These are phyloP conservation scores for Pocillopora grandis DNA, from an alignment of 92 coral and sea anemone genomes.

Conservation along the genomic window DNA sequence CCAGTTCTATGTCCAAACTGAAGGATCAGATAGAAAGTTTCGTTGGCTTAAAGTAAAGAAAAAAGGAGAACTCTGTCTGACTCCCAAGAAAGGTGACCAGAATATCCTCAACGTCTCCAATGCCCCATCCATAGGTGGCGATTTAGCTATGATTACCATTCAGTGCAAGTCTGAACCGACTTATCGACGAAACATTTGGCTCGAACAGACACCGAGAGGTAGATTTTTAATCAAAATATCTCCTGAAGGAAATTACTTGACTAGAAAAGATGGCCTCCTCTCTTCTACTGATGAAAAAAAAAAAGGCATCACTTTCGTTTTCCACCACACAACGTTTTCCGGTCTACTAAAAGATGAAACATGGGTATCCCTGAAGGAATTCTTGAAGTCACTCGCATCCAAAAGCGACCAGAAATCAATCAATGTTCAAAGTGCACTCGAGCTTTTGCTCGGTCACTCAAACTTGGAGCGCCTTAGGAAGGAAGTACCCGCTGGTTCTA, in stretches of 20 bases:
- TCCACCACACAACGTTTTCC: conserved; percentile 16
- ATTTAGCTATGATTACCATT: background rate
- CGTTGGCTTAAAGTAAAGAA: conserved; percentile 11
- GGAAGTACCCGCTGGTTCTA: background rate
- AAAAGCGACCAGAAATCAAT: background rate
- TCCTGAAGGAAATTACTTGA: background rate
- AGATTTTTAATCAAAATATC: background rate
- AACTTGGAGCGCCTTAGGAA: background rate
- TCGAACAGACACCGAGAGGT: background rate
- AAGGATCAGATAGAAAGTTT: background rate
- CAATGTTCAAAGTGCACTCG: conserved; percentile 1
- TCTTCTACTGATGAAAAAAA: too few species aligned
- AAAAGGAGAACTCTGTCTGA: background rate
- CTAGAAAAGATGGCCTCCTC: too few species aligned
- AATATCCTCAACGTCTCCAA: conserved; percentile 9
- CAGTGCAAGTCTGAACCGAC: background rate
- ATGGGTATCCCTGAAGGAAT: background rate
- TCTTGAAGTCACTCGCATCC: conserved; percentile 8
- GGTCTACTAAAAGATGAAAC: background rate
- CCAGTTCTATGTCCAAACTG: background rate
- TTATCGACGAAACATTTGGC: background rate
- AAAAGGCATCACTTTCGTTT: background rate
- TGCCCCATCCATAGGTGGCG: conserved; percentile 12
- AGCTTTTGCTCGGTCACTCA: conserved; percentile 9
- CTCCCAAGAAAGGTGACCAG: background rate